These are phyloP conservation scores for Nematostella vectensis DNA, from an alignment of 92 coral and sea anemone species.

Conservation along the genomic window DNA sequence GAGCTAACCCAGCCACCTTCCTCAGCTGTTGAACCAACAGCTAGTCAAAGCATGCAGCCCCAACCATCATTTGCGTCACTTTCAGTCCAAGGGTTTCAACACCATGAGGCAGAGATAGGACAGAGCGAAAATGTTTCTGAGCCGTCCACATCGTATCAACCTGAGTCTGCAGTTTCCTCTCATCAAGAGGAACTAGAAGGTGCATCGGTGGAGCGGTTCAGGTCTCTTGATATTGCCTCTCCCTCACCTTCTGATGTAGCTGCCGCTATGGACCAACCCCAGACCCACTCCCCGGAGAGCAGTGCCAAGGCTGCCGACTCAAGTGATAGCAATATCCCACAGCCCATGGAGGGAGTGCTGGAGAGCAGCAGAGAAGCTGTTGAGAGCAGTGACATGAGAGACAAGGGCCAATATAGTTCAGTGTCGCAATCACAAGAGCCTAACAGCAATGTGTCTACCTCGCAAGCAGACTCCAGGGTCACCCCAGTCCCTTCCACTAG, in stretches of 20 bases:
- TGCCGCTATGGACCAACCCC: background rate
- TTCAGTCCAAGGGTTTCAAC: too few species aligned
- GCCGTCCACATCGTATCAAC: too few species aligned
- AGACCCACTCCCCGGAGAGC: slow-evolving; percentile 2
- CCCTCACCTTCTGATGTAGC: background rate
- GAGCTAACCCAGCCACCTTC: background rate
- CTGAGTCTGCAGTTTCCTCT: background rate
- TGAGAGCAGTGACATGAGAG: too few species aligned
- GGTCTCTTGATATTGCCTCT: too few species aligned
- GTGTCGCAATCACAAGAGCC: too few species aligned
- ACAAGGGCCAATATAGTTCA: too few species aligned
- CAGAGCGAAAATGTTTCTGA: too few species aligned
- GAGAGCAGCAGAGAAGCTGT: too few species aligned
- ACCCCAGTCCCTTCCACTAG: too few species aligned
- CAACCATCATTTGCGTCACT: too few species aligned
- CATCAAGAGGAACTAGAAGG: background rate
- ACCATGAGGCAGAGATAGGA: too few species aligned
- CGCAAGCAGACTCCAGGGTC: background rate
- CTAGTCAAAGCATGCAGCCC: slow-evolving; percentile 2
- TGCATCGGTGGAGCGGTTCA: background rate
- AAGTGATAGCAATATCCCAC: slow-evolving; percentile 7
- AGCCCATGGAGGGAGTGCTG: too few species aligned
- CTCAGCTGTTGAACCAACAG: background rate
- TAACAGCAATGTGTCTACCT: slow-evolving; percentile 6
- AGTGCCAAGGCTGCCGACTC: slow-evolving; percentile 11